Evolutionary conservation across 1,140 invertebrate species (phyloP), one percentile per base, ranked within the genome.

Genomic region (Zaprionus ghesquierei): DNA sequence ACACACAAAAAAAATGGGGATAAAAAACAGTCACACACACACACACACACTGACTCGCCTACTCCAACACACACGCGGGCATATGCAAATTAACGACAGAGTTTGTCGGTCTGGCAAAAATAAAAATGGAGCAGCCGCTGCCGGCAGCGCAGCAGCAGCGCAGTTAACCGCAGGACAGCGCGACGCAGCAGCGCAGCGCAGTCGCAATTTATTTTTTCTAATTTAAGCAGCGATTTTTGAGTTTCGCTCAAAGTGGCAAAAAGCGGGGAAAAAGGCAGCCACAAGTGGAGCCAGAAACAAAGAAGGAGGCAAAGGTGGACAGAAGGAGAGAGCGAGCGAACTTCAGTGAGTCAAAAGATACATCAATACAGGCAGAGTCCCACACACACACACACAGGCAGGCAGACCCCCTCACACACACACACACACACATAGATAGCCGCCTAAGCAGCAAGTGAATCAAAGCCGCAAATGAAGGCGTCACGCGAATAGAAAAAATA

Each of bases 121-220:
- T 87, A 87, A 87, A 87, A 87, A 87, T 87, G 84, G 85, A 89
- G 80, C 84, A 89, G 85, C 73, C 68, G 65, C 73, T 69, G 85
- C 77, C 69, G 71, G 35, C 44, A 27, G 23, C 50, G 23, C 53
- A 10, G 31, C 38, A 27, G 41, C 59, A 56, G 64, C 71, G 60
- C 55, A 50, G 58, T 29, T 44, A 64, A 69, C 70, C 59, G 68
- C 65, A 75, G 65, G 35, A 46, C 61, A n/a, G n/a, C n/a, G n/a
- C 84, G 69, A 31, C 69, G 50, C n/a, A n/a, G 35, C 69, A 27
- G 49, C 65, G 61, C 75, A 53, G 81, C 59, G 55, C 23, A 54
- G 49, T 58, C 63, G 31, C 27, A 23, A 1, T 27, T 33, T 41
- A 56, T 81, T 82, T 87, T 79, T 87, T 87, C 82, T 86, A 82